Evolutionary conservation across 2,888 invertebrate species (phyloP).

Genomic region (Mechanitis mazaeus): DNA sequence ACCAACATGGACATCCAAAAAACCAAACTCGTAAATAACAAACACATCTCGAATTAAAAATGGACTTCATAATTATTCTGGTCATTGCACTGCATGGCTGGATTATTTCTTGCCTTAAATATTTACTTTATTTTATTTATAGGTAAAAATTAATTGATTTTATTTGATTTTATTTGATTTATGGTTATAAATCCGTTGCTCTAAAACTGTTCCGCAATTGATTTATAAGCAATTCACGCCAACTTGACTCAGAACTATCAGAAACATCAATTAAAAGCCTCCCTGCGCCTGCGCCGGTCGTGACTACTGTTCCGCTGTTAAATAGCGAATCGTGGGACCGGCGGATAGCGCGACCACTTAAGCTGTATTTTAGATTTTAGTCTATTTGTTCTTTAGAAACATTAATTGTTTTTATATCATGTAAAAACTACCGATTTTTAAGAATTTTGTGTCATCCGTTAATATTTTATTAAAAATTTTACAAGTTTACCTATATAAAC

Average conservation of each 20-base stretch:
- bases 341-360: constrained; percentile 25
- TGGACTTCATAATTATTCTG: constrained; percentile 59
- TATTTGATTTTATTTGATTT: background rate
- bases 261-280: constrained; percentile 34
- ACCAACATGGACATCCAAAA: constrained; percentile 57
- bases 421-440: too few relatives aligned
- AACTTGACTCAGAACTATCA: constrained; percentile 22
- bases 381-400: background rate
- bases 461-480: too few relatives aligned
- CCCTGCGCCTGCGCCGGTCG: constrained; percentile 33
- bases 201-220: constrained; percentile 20
- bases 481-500: too few relatives aligned
- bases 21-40: constrained; percentile 67
- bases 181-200: constrained; percentile 11
- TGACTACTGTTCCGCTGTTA: constrained; percentile 42
- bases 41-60: constrained; percentile 60
- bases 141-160: too few relatives aligned
- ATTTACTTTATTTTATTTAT: too few relatives aligned
- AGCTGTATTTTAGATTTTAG: constrained; percentile 15
- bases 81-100: constrained; percentile 41
- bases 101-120: constrained; percentile 20
- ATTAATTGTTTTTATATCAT: too few relatives aligned
- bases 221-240: constrained; percentile 24
- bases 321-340: constrained; percentile 41
- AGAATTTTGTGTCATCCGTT: too few relatives aligned